phyloP scores from a whole-genome alignment of 2,888 invertebrate species.

The Yponomeuta evonymella region DNA sequence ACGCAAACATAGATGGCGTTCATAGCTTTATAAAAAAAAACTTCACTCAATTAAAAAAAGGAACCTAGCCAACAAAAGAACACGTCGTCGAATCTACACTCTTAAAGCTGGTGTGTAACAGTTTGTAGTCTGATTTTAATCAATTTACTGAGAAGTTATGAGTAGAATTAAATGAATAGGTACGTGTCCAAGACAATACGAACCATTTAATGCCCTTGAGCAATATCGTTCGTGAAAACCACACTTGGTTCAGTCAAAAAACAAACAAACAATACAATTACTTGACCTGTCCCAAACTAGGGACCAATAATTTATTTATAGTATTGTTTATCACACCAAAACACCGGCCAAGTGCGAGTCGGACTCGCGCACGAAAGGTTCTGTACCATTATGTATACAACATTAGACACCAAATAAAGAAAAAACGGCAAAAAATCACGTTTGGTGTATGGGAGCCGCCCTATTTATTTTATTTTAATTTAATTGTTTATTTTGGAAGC shows the following conservation, averaged over 20 bases:
- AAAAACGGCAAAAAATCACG: too few relatives aligned
- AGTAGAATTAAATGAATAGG: neutral
- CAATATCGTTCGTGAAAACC: neutral
- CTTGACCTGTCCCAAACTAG: too few relatives aligned
- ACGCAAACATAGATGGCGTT: neutral
- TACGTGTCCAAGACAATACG: neutral
- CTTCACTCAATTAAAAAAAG: neutral
- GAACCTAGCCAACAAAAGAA: neutral
- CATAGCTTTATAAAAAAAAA: neutral
- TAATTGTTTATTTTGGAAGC: too few relatives aligned
- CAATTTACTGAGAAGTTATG: neutral
- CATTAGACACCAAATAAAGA: too few relatives aligned
- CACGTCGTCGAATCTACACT: neutral
- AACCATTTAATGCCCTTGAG: neutral
- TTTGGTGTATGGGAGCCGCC: too few relatives aligned
- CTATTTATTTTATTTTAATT: too few relatives aligned
- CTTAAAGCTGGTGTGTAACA: neutral
- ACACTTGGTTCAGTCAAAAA: neutral
- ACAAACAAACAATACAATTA: too few relatives aligned
- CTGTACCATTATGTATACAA: too few relatives aligned
- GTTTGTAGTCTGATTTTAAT: neutral
- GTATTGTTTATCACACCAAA: too few relatives aligned
- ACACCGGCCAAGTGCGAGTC: too few relatives aligned
- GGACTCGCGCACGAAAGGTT: too few relatives aligned
- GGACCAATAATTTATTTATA: too few relatives aligned